Conservation (phyloP, 2,113 vertebrate species). For the Cyanoramphus novaezelandiae region DNA sequence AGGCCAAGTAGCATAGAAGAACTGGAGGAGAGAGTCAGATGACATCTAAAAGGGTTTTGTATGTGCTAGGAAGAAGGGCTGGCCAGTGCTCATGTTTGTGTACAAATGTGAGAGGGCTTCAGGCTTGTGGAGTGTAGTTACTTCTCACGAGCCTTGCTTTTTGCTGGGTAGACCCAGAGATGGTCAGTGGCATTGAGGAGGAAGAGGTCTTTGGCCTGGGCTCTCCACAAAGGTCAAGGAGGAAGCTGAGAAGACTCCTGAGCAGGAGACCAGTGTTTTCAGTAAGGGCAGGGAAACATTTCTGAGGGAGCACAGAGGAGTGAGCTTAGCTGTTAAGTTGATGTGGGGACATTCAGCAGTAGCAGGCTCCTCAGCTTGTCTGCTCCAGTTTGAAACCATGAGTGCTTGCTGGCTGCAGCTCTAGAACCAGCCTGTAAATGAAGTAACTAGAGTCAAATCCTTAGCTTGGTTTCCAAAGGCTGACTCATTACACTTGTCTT, state of each 20-base stretch:
- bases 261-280: background rate
- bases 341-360: background rate
- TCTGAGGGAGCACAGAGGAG: background rate
- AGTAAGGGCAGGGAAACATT: background rate
- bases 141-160: background rate
- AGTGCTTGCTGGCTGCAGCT: background rate
- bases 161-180: background rate
- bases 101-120: background rate
- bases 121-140: background rate
- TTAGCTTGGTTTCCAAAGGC: conserved; percentile 23
- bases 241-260: background rate
- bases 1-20: background rate
- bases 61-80: background rate
- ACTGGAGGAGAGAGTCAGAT: background rate
- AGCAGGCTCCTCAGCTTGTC: conserved; percentile 6
- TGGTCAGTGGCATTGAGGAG: background rate
- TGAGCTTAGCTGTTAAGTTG: background rate
- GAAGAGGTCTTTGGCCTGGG: background rate
- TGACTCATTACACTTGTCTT: conserved; percentile 58
- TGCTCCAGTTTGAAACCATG: conserved; percentile 1
- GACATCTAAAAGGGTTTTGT: background rate
- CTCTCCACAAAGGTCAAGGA: background rate
- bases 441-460: conserved; percentile 14
- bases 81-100: background rate
- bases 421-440: conserved; percentile 38